These are phyloP conservation scores for Petrolisthes manimaculis DNA, from an alignment of 2,888 invertebrate genomes.

Conservation along the genomic window DNA sequence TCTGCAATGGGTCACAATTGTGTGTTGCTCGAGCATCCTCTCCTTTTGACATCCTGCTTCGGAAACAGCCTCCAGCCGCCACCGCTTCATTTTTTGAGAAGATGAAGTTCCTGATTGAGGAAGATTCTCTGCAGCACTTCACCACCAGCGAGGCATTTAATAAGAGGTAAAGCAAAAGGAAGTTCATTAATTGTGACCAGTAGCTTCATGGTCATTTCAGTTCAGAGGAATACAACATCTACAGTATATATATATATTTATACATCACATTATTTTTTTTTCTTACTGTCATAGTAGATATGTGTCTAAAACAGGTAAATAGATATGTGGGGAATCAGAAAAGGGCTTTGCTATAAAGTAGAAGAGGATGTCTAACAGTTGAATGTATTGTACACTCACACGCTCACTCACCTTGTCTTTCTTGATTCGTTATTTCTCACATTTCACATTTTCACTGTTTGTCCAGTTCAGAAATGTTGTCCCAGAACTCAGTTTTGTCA, in stretches of 20 bases:
- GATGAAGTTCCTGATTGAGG: slow-evolving; percentile 98
- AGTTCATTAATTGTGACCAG: background rate
- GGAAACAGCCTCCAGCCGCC: slow-evolving; percentile 95
- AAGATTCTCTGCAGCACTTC: slow-evolving; percentile 97
- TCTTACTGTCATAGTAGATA: slow-evolving; percentile 9
- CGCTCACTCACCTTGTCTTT: background rate
- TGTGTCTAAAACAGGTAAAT: too few relatives aligned
- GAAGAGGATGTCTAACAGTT: too few relatives aligned
- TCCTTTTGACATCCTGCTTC: slow-evolving; percentile 92
- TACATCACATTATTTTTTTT: background rate
- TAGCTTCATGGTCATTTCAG: too few relatives aligned
- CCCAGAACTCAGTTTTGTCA: background rate
- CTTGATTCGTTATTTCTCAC: background rate
- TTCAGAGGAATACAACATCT: too few relatives aligned
- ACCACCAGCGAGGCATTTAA: slow-evolving; percentile 96
- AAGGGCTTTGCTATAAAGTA: too few relatives aligned
- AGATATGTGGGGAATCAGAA: too few relatives aligned
- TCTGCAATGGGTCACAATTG: slow-evolving; percentile 87
- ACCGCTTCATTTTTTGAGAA: slow-evolving; percentile 98
- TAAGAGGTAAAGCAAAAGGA: slow-evolving; percentile 81
- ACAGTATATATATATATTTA: too few relatives aligned
- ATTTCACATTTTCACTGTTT: background rate
- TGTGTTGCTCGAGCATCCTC: slow-evolving; percentile 87
- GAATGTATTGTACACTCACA: background rate
- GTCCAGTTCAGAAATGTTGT: slow-evolving; percentile 3